These are phyloP conservation scores for Conger conger DNA, from an alignment of 2,113 vertebrate species.

Conservation along the genomic window DNA sequence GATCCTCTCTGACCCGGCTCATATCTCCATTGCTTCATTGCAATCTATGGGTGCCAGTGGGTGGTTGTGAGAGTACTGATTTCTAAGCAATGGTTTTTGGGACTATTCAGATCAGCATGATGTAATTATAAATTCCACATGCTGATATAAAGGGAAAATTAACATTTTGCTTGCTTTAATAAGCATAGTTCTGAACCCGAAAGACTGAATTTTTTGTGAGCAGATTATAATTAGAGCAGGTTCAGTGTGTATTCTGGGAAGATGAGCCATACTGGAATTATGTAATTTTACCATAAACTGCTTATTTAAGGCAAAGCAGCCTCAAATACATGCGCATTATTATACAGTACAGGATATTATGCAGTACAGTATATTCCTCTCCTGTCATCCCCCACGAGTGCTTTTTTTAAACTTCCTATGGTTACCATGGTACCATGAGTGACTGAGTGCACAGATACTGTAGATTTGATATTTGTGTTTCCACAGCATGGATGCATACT, in stretches of 20 bases:
- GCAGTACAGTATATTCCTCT: neutral
- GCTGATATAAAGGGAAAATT: neutral
- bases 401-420: neutral
- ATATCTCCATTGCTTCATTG: neutral
- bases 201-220: neutral
- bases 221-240: neutral
- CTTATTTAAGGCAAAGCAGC: neutral
- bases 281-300: neutral
- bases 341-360: no score
- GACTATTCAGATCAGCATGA: neutral
- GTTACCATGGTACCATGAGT: neutral
- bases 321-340: no score
- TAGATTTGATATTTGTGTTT: no score
- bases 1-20: neutral
- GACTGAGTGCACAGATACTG: neutral
- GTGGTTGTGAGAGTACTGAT: neutral
- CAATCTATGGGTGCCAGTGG: neutral
- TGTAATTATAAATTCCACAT: neutral
- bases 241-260: neutral
- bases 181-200: neutral
- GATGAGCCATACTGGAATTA: neutral
- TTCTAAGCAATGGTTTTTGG: neutral
- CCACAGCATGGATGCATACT: no score
- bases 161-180: neutral
- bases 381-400: neutral